Conservation (phyloP, 2,797 vertebrate genomes). For the Yasuhikotakia modesta region DNA sequence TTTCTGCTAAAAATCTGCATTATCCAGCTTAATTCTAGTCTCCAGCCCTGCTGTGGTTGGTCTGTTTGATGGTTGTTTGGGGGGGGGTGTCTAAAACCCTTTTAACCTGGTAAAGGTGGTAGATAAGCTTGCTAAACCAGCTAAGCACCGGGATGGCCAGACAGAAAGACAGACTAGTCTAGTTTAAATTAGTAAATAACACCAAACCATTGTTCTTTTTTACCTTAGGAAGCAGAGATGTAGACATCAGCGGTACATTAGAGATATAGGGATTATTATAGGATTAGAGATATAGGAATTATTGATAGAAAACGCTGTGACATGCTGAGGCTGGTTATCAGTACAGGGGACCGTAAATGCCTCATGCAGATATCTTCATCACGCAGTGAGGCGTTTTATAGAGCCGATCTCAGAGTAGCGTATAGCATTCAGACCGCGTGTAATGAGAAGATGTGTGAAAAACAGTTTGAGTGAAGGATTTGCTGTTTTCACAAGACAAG, state of each 20-base stretch:
- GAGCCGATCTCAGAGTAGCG: not conserved
- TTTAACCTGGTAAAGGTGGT: too few relatives aligned
- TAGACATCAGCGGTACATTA: not conserved
- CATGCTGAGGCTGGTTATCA: not conserved
- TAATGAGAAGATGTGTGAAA: conserved; percentile 35
- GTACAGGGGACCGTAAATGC: not conserved
- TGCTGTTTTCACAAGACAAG: conserved; percentile 41
- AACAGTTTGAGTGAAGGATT: conserved; percentile 33
- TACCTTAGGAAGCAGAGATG: not conserved
- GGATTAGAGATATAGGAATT: not conserved
- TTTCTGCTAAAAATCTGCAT: too few relatives aligned
- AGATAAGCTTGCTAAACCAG: too few relatives aligned
- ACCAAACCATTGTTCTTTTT: not conserved
- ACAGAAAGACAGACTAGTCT: not conserved
- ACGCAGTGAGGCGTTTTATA: not conserved
- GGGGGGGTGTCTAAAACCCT: too few relatives aligned
- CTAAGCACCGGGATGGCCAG: not conserved
- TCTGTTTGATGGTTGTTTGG: too few relatives aligned
- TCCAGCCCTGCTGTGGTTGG: too few relatives aligned
- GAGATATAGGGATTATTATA: not conserved
- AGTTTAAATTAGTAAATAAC: not conserved
- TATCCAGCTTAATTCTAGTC: not conserved
- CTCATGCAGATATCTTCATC: not conserved
- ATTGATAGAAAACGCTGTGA: not conserved
- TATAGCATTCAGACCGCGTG: conserved; percentile 3